These are phyloP conservation scores for Pedicia rivosa DNA, from an alignment of 2,888 invertebrate species.

Conservation along the genomic window DNA sequence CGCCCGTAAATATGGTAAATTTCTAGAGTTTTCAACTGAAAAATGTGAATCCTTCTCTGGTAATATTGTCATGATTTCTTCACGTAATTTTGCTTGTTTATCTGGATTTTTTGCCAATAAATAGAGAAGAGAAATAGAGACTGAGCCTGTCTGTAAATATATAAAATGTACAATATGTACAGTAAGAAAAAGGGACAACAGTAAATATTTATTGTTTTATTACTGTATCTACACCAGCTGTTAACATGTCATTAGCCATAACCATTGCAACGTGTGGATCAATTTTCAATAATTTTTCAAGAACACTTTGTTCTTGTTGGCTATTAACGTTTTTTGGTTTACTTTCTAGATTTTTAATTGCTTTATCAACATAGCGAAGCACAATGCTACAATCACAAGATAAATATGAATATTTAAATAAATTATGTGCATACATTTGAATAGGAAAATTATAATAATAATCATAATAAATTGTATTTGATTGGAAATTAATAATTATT, in stretches of 20 bases:
- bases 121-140: conserved; percentile 39
- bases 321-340: too few species aligned
- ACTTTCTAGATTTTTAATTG: neutral
- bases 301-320: conserved; percentile 39
- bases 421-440: too few species aligned
- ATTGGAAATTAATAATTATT: too few species aligned
- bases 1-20: conserved; percentile 47
- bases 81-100: conserved; percentile 43
- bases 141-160: conserved; percentile 15
- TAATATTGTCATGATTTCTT: conserved; percentile 35
- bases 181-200: too few species aligned
- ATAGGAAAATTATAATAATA: too few species aligned
- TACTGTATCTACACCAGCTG: conserved; percentile 59
- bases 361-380: neutral
- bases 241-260: conserved; percentile 52
- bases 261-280: conserved; percentile 44
- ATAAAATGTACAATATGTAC: conserved; percentile 12
- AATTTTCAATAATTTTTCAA: conserved; percentile 44
- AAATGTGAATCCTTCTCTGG: conserved; percentile 28
- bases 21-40: conserved; percentile 29
- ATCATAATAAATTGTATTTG: too few species aligned
- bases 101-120: conserved; percentile 42
- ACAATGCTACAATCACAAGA: too few species aligned
- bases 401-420: too few species aligned
- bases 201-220: conserved; percentile 13